Conservation (phyloP, 2,113 vertebrate genomes). For the human region GRCh38 chr4:31713501-31714000, state of each 20-base stretch:
- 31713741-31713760: background rate
- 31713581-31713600: background rate
- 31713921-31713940: background rate
- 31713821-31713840: background rate
- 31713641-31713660: background rate
- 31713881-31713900: background rate
- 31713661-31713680: background rate
- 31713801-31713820: background rate
- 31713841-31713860: background rate
- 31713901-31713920: background rate
- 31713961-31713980: background rate
- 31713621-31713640: background rate
- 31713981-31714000: background rate
- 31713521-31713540: background rate
- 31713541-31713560: background rate
- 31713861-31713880: accelerated
- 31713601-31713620: background rate
- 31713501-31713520: background rate
- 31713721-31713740: background rate
- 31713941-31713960: background rate
- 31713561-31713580: background rate
- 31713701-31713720: background rate
- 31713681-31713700: background rate
- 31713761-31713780: background rate
- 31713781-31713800: accelerated